Conservation (phyloP, 2,888 invertebrate species). For the Drosophila mulleri region DNA sequence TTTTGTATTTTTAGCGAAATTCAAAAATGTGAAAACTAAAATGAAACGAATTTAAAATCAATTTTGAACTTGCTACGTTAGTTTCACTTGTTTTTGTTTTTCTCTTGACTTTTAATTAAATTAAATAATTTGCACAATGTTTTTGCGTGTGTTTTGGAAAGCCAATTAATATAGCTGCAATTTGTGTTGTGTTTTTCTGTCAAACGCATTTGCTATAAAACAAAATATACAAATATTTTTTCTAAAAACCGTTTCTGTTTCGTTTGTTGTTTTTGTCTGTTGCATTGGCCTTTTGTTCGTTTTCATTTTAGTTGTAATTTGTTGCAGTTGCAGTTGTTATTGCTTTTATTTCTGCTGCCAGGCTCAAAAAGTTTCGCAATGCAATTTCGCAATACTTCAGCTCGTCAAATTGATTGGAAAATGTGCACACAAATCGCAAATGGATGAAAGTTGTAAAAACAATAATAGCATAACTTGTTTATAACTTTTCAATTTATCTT, state of each 20-base stretch:
- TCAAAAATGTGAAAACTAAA: constrained; percentile 16
- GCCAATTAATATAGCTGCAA: constrained; percentile 67
- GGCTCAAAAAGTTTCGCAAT: constrained; percentile 57
- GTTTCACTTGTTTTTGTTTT: constrained; percentile 30
- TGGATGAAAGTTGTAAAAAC: constrained; percentile 7
- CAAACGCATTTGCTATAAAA: constrained; percentile 25
- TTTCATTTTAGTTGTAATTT: constrained; percentile 43
- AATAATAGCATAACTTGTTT: constrained; percentile 8
- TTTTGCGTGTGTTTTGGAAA: constrained; percentile 38
- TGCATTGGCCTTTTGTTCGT: constrained; percentile 56
- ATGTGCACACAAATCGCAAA: constrained; percentile 22
- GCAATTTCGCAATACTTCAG: constrained; percentile 43
- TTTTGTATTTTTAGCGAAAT: constrained; percentile 15
- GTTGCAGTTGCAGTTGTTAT: constrained; percentile 40
- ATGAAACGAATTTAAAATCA: not conserved
- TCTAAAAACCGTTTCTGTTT: constrained; percentile 12
- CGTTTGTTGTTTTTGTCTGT: constrained; percentile 25
- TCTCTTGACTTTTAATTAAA: constrained; percentile 49
- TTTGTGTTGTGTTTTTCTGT: constrained; percentile 50
- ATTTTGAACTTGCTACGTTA: constrained; percentile 5
- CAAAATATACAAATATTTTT: constrained; percentile 18
- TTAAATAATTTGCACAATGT: constrained; percentile 48
- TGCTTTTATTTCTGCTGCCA: constrained; percentile 18
- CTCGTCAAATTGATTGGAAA: constrained; percentile 62
- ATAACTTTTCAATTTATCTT: not conserved